Base-by-base conservation (phyloP, 2,797 vertebrate species). In the Benthosema pterotum region DNA sequence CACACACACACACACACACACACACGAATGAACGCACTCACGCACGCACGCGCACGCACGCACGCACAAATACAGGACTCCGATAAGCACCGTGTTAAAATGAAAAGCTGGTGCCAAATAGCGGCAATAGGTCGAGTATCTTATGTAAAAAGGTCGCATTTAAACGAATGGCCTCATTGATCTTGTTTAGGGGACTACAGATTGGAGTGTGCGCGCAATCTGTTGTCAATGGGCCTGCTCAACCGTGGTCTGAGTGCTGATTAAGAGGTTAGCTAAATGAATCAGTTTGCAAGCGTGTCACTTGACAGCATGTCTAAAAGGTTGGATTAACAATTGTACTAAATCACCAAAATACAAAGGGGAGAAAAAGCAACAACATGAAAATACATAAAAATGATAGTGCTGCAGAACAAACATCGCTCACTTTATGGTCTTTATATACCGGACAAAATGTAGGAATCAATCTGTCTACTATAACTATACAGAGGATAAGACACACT, bases 101-200 rank as follows among this genome's bases (percentile, higher is more conserved):
- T 57, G 43, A 62, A 57, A 56, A 62, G 51, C 68, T 63, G 43
- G 56, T 60, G 63, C 50, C 61, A 60, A 32, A 9, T 38, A 47
- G 67, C 38, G 43, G 67, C 58, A 84, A 84, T 77, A 82, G 81
- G 83, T 83, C 77, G 71, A 79, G 72, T 79, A 72, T 71, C 67
- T 67, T 63, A 53, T 66, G 63, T 57, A 60, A 60, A 60, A 69
- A 58, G 58, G 66, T 63, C 66, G 52, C 55, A 47, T 57, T 70
- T 63, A 57, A 57, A 67, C 65, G 60, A 56, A 52, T 52, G 79
- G 78, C 73, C 65, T 53, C 85, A 83, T 88, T 88, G 88, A 90
- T 89, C 72, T 45, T 65, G 73, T 74, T 80, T 74, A 77, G 84
- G 76, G 76, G 83, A 82, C 79, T 80, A 79, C 71, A 83, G 70